Base-by-base conservation (phyloP, 2,888 invertebrate species). In the Linnaemya tessellans region DNA sequence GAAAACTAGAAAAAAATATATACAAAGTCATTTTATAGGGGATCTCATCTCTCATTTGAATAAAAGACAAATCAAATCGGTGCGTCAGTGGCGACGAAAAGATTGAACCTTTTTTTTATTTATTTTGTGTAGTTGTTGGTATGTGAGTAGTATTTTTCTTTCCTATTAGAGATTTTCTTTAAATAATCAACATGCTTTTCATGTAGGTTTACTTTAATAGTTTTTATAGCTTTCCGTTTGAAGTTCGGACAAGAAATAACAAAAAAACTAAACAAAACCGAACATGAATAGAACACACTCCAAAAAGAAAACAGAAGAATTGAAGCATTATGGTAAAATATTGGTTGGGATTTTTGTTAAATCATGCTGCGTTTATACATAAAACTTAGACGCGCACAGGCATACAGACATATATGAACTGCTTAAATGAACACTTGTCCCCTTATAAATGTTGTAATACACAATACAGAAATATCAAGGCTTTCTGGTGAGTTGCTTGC, bases 171-270 rank as follows among this genome's bases (percentile, higher is more conserved):
- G 25, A 51, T 73, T 78, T 83, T 67, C n/a, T 56, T 58, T 67
- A 71, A 73, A 78, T 77, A 80, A 84, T 84, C 84, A 84, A 84
- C 38, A 84, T 84, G 80, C 80, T 81, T 56, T 84, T 81, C 84
- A 84, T 85, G 84, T 79, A 70, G 78, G 74, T 74, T 74, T 67
- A 38, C 56, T 62, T 80, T 81, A 84, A 84, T 81, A 79, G 81
- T 73, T 84, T 81, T 68, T 67, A 75, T 84, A 79, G 74, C 79
- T 79, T 85, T 85, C 74, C 74, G 58, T 82, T 81, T 81, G 78
- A 79, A 75, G 58, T 77, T 80, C 18, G 54, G 54, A 58, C 54
- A 49, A 67, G 46, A 18, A 70, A 62, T n/a, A n/a, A 41, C 56
- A 70, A 38, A 73, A 20, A 51, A 60, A 71, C 11, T 18, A 30